Evolutionary conservation across 2,113 vertebrate genomes (phyloP), one percentile per base, ranked within the genome.

Genomic region (Chaetura pelagica): DNA sequence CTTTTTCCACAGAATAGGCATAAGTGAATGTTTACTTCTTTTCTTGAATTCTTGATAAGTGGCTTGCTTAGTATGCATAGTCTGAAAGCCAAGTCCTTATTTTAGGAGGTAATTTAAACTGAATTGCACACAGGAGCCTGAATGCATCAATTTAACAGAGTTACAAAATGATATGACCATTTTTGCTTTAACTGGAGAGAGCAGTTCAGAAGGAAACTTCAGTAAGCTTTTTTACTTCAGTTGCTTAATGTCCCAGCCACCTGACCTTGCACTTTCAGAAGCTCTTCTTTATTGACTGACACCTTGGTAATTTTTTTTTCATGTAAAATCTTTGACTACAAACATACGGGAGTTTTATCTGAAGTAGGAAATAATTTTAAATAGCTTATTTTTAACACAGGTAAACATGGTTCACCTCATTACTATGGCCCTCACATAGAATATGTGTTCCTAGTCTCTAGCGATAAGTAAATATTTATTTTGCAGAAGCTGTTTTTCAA

Each of bases 21-120:
- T 68, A 89, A 93, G 86, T 92, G 64, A 87, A 87, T 88, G 61
- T 87, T 96, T 95, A 73, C 79, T 77, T 78, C 82, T 95, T 87
- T 64, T 83, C 76, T 83, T 72, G 64, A 57, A 79, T 64, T 95
- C 87, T 89, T 67, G 38, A 94, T 64, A 64, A 87, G 64, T 89
- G 52, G 22, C 61, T 82, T 94, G 66, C 61, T 95, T 96, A 80
- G 61, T 54, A 66, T 76, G 79, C 88, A 63, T 22, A 90, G 66
- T 76, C 77, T 94, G 89, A 93, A 82, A 93, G 51, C 59, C 38
- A 79, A 80, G 66, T 92, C 54, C 75, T 94, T 84, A 48, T 82
- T 95, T 95, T 67, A 76, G 73, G 54, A 82, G 44, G 55, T 48
- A 95, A 95, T 92, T 96, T 96, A 84, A 95, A 84, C 71, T 59